Conservation (phyloP, 2,888 invertebrate species). For the Biston stratarius region DNA sequence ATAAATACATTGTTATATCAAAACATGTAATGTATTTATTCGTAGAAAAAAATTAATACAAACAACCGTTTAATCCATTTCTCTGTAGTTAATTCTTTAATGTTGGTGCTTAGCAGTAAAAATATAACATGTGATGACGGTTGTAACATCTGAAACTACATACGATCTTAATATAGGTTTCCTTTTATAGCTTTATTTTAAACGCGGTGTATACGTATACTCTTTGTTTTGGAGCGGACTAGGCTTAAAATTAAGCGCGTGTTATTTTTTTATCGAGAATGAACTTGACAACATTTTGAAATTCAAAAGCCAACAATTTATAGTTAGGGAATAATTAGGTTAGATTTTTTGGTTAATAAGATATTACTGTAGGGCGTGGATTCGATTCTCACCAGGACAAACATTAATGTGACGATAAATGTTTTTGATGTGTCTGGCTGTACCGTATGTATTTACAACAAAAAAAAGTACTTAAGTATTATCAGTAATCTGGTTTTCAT, state of each 20-base stretch:
- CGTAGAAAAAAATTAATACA: slow-evolving; percentile 53
- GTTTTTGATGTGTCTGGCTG: too few species aligned
- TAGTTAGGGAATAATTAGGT: too few species aligned
- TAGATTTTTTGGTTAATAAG: too few species aligned
- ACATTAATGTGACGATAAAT: too few species aligned
- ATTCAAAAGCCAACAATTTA: too few species aligned
- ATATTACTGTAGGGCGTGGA: too few species aligned
- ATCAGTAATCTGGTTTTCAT: too few species aligned
- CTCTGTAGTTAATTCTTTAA: slow-evolving; percentile 65
- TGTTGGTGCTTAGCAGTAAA: slow-evolving; percentile 64
- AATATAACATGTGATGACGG: slow-evolving; percentile 60
- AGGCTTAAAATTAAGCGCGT: slow-evolving; percentile 12
- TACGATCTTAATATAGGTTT: slow-evolving; percentile 49
- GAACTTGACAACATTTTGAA: slow-evolving; percentile 9
- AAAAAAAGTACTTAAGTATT: too few species aligned
- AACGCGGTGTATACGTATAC: slow-evolving; percentile 25
- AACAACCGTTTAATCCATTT: slow-evolving; percentile 60
- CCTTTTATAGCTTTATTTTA: slow-evolving; percentile 48
- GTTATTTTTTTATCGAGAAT: slow-evolving; percentile 14
- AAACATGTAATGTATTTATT: background rate
- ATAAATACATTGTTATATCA: too few species aligned
- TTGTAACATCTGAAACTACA: slow-evolving; percentile 47
- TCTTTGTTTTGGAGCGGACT: slow-evolving; percentile 1
- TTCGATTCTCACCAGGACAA: too few species aligned
- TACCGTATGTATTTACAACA: too few species aligned